Evolutionary conservation across 2,113 vertebrate species (phyloP).

Genomic region (Nerophis ophidion): DNA sequence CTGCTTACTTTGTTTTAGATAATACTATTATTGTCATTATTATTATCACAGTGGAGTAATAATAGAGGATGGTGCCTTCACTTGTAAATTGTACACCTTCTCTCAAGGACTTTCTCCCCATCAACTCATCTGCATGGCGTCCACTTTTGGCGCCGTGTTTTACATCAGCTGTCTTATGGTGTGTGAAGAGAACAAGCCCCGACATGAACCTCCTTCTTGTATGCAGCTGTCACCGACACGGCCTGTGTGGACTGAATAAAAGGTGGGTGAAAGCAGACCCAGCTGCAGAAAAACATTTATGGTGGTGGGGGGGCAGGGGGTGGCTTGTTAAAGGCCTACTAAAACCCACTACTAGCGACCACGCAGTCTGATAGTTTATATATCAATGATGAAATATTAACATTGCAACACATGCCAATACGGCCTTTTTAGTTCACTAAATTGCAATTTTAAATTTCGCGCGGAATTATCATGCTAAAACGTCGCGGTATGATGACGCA

Average conservation of each 20-base stretch:
- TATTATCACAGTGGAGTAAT: background rate
- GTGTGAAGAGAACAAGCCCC: conserved; percentile 54
- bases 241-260: conserved; percentile 8
- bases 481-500: no score
- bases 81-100: background rate
- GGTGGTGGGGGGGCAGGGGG: no score
- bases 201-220: conserved; percentile 42
- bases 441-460: no score
- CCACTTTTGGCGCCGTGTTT: conserved; percentile 44
- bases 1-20: no score
- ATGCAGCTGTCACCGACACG: conserved; percentile 46
- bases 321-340: no score
- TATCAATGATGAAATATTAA: no score
- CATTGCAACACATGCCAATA: no score
- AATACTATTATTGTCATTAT: no score
- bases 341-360: no score
- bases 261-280: background rate
- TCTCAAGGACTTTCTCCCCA: background rate
- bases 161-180: conserved; percentile 51
- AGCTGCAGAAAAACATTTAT: background rate
- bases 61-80: background rate
- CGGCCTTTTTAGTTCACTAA: no score
- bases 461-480: no score
- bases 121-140: conserved; percentile 57
- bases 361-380: no score